Percentiles rank a stretch among this genome's conserved stretches.
These are phyloP conservation scores for Parelbella ahira DNA, from an alignment of 2,888 invertebrate species.

Conservation along the genomic window DNA sequence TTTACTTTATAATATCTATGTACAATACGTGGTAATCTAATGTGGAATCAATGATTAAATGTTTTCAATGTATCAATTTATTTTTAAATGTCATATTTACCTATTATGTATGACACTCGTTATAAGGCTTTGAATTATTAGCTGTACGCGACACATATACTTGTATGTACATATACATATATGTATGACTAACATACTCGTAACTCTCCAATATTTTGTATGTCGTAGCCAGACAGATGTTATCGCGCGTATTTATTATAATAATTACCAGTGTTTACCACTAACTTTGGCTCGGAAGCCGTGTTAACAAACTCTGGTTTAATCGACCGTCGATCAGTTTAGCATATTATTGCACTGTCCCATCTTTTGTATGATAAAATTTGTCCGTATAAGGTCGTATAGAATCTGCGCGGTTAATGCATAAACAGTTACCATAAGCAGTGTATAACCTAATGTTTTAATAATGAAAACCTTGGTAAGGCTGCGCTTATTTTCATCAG, in stretches of 20 bases:
- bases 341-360: conserved; percentile 34
- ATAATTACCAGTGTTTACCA: conserved; percentile 25
- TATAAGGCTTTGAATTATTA: too few species aligned
- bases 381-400: conserved; percentile 22
- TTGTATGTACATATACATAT: too few species aligned
- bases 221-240: conserved; percentile 4
- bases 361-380: conserved; percentile 39
- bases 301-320: conserved; percentile 34
- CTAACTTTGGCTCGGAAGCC: conserved; percentile 12
- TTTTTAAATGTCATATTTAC: too few species aligned
- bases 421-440: conserved; percentile 9
- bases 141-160: too few species aligned
- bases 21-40: too few species aligned
- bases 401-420: conserved; percentile 19
- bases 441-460: conserved; percentile 12
- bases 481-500: too few species aligned
- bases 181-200: conserved; percentile 15
- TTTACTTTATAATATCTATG: too few species aligned
- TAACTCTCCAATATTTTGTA: conserved; percentile 11
- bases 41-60: too few species aligned
- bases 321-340: conserved; percentile 32
- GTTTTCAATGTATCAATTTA: too few species aligned
- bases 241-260: conserved; percentile 19
- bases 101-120: too few species aligned
- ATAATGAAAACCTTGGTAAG: conserved; percentile 14